Percentiles rank a stretch among this genome's conserved stretches.
Conservation (phyloP, 2,888 invertebrate species). For the Acanthosoma haemorrhoidale region DNA sequence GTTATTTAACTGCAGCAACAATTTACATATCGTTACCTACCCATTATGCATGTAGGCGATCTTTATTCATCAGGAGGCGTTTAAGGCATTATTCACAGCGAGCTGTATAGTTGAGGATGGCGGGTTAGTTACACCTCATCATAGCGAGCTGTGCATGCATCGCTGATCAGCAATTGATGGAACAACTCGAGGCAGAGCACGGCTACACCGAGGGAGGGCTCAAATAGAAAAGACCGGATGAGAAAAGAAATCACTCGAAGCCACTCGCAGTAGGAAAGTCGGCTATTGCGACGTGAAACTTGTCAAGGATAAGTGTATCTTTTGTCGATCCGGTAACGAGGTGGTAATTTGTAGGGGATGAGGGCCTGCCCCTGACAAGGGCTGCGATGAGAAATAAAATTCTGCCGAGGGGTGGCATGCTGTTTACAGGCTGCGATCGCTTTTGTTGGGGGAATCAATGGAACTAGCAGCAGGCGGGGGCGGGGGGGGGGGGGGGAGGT, state of each 20-base stretch:
- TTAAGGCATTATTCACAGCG: no score
- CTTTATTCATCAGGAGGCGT: not conserved
- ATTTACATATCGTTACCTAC: not conserved
- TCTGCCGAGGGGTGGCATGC: not conserved
- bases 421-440: not conserved
- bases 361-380: not conserved
- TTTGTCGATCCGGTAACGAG: not conserved
- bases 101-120: no score
- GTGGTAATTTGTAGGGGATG: not conserved
- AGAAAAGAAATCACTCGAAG: not conserved
- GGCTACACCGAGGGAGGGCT: not conserved
- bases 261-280: not conserved
- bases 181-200: no score
- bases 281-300: no score
- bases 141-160: no score
- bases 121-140: no score
- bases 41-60: not conserved
- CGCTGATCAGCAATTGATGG: no score
- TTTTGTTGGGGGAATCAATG: no score
- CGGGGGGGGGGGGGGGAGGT: no score
- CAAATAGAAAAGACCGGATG: no score
- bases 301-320: not conserved
- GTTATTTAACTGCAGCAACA: conserved; percentile 8
- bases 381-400: not conserved
- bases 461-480: no score